These are phyloP conservation scores for Athetis lepigone DNA, from an alignment of 2,888 invertebrate genomes.

Conservation along the genomic window DNA sequence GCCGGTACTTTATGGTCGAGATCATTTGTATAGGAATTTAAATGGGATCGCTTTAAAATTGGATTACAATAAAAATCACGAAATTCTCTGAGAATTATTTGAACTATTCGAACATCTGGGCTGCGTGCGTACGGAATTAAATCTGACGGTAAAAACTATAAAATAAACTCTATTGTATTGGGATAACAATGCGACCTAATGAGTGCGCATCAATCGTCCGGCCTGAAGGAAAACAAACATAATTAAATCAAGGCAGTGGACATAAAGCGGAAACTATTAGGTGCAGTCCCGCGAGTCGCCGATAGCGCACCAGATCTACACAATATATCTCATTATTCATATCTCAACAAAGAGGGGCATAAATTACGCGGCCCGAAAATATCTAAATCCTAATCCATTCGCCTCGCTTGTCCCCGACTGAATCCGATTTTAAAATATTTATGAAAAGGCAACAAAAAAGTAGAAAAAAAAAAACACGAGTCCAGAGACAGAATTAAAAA, in stretches of 20 bases:
- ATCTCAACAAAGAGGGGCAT: constrained; percentile 88
- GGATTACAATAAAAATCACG: constrained; percentile 77
- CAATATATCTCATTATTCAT: constrained; percentile 87
- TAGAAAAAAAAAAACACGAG: constrained; percentile 75
- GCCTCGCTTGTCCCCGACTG: constrained; percentile 87
- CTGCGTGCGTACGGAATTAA: constrained; percentile 52
- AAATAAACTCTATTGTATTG: constrained; percentile 63
- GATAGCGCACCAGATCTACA: constrained; percentile 78
- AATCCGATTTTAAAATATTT: constrained; percentile 90
- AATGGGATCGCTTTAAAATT: constrained; percentile 80
- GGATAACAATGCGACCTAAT: constrained; percentile 62
- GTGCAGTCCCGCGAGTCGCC: constrained; percentile 69
- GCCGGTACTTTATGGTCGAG: constrained; percentile 83
- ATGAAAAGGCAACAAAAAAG: constrained; percentile 87
- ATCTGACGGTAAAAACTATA: constrained; percentile 56
- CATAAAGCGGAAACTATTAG: constrained; percentile 74
- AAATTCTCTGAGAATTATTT: constrained; percentile 67
- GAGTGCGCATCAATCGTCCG: constrained; percentile 64
- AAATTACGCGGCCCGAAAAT: constrained; percentile 89
- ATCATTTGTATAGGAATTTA: constrained; percentile 86
- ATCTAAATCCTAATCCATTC: constrained; percentile 90
- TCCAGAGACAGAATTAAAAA: constrained; percentile 88
- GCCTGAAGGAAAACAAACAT: constrained; percentile 65
- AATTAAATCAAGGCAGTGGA: constrained; percentile 67
- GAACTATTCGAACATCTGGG: constrained; percentile 65